Base-by-base conservation (phyloP, 2,888 invertebrate species). In the Amphimallon solstitiale region DNA sequence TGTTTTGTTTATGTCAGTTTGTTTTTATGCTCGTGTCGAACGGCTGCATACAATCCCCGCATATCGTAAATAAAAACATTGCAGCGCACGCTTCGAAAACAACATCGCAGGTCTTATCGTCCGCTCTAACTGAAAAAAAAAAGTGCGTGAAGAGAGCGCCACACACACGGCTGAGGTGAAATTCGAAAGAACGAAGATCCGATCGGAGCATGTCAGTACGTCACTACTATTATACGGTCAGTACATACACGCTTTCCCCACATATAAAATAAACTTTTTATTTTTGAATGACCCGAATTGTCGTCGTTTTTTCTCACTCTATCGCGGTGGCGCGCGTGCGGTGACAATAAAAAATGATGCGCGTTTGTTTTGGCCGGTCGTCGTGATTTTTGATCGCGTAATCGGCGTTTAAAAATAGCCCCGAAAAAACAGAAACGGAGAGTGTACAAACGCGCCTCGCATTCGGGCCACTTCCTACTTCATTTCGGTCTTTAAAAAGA, bases 221-320 rank as follows among this genome's bases (percentile, higher is more conserved):
- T 9, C 65, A 65, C n/a, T 65, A 61, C 51, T 46, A 23, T 14
- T 49, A 38, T 17, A 65, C 65, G 65, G 65, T 65, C 52, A 65
- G 65, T 65, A 65, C 21, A 1, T 4, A 23, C n/a, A 35, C 14
- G 17, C 10, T 34, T 19, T 52, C 15, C 12, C n/a, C 12, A 29
- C 1, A 4, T 9, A 29, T 29, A 1, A 23, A 23, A 23, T 4
- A 23, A 23, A 23, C 7, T 7, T 7, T 7, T 29, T 29, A 29
- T 29, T 29, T 29, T 29, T 29, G 9, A 29, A 29, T 5, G 29
- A 5, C 29, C 2, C 29, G 29, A 5, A 29, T 29, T 3, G 5
- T 29, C 29, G 3, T 29, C 29, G 9, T 29, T 29, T 29, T 29
- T 29, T 29, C 1, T 29, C 9, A 7, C 29, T 29, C 2, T 23